A percentile compares a stretch with the other conserved stretches of the same genome.
Conservation (phyloP, 2,888 invertebrate genomes). For the Drosophila ustulata region DNA sequence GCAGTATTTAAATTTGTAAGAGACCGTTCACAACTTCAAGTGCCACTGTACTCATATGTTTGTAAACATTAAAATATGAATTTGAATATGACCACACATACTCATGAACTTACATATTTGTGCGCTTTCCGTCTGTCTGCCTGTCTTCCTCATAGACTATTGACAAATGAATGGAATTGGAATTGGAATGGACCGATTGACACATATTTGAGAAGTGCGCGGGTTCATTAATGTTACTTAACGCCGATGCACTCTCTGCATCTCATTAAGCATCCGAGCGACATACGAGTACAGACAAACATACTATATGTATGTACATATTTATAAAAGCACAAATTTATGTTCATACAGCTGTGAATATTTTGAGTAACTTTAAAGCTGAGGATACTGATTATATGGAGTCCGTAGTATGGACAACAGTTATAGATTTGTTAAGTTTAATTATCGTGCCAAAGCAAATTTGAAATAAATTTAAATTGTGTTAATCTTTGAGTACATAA, state of each 20-base stretch:
- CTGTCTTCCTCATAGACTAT: constrained; percentile 13
- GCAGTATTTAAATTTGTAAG: constrained; percentile 39
- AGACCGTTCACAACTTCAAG: constrained; percentile 44
- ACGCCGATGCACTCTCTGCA: constrained; percentile 59
- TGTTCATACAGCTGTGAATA: constrained; percentile 1
- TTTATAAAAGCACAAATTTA: neutral
- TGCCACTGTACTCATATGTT: constrained; percentile 39
- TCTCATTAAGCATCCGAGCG: constrained; percentile 35
- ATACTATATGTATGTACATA: neutral
- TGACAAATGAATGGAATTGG: constrained; percentile 45
- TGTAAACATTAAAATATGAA: constrained; percentile 35
- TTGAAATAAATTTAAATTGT: no score
- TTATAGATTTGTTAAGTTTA: no score
- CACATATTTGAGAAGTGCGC: constrained; percentile 65
- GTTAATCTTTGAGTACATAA: no score
- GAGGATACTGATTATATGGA: no score
- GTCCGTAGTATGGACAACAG: no score
- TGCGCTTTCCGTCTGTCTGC: neutral
- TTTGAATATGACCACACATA: constrained; percentile 18
- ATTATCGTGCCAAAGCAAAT: no score
- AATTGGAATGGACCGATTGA: constrained; percentile 61
- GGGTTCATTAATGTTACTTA: constrained; percentile 63
- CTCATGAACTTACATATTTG: constrained; percentile 16
- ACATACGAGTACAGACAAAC: neutral
- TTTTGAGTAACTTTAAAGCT: constrained; percentile 1